A percentile compares a stretch with the other conserved stretches of the same genome.
These are phyloP conservation scores for Apostichopus californicus DNA, from an alignment of 35 echinoderm and acorn worm genomes.

Conservation along the genomic window DNA sequence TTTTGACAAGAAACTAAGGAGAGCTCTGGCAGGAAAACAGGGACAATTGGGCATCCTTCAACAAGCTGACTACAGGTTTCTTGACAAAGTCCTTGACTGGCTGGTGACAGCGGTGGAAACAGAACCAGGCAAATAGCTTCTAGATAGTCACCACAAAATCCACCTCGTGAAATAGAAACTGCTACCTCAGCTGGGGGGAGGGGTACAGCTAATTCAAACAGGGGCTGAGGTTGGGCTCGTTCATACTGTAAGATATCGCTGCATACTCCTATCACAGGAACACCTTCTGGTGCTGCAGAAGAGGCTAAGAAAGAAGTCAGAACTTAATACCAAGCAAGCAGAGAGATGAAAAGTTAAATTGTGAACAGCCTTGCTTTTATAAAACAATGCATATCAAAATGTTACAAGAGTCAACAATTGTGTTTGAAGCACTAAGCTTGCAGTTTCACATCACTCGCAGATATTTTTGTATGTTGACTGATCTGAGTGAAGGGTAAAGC, in stretches of 20 bases:
- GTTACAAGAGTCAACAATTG: too few relatives aligned
- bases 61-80: conserved; percentile 11
- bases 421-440: too few relatives aligned
- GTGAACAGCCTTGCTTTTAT: too few relatives aligned
- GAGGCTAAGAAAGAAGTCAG: too few relatives aligned
- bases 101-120: neutral
- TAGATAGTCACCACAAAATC: neutral
- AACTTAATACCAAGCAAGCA: too few relatives aligned
- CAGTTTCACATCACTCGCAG: too few relatives aligned
- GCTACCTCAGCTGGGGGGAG: neutral
- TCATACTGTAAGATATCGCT: neutral
- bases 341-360: too few relatives aligned
- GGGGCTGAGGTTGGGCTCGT: neutral
- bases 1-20: neutral
- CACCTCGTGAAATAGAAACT: neutral
- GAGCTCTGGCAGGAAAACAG: neutral
- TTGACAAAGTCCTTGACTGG: conserved; percentile 18
- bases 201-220: neutral
- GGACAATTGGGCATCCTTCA: neutral
- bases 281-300: neutral
- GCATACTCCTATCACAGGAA: conserved; percentile 2
- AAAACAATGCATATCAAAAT: too few relatives aligned
- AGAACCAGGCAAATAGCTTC: too few relatives aligned
- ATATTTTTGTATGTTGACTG: too few relatives aligned
- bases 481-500: too few relatives aligned